phyloP scores from a whole-genome alignment of 2,888 invertebrate genomes.

The Drosophila rellima region DNA sequence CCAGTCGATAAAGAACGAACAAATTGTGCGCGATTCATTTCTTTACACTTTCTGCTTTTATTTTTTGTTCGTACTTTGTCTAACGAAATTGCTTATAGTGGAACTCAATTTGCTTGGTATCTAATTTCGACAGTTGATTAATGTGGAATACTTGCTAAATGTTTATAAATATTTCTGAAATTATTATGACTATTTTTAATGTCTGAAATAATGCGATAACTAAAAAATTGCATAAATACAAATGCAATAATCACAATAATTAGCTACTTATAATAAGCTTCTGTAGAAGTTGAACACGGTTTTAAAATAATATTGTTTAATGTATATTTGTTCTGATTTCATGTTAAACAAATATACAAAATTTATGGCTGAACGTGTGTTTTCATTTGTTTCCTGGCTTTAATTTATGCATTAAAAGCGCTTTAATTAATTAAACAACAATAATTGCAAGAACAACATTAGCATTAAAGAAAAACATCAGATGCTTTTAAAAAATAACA shows the following conservation, averaged over 20 bases:
- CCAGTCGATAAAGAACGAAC: conserved; percentile 67
- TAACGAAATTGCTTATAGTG: conserved; percentile 1
- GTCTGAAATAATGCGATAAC: conserved; percentile 7
- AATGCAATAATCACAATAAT: conserved; percentile 17
- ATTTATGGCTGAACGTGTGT: conserved; percentile 15
- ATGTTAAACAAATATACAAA: conserved; percentile 28
- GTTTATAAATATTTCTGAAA: conserved; percentile 1
- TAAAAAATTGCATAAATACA: background rate
- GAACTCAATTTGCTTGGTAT: conserved; percentile 2
- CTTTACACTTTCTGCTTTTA: conserved; percentile 30
- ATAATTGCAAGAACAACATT: conserved; percentile 15
- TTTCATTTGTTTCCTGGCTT: conserved; percentile 34
- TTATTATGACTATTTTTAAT: background rate
- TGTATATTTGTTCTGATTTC: conserved; percentile 39
- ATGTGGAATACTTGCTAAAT: conserved; percentile 7
- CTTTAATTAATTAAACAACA: conserved; percentile 62
- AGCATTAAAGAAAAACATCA: conserved; percentile 52
- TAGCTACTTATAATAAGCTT: conserved; percentile 8
- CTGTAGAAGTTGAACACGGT: background rate
- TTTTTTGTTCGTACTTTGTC: conserved; percentile 11
- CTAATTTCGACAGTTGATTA: conserved; percentile 26
- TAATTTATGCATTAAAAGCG: conserved; percentile 67
- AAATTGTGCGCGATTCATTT: conserved; percentile 62
- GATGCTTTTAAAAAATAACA: conserved; percentile 54
- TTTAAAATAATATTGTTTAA: conserved; percentile 3